A percentile compares a stretch with the other conserved stretches of the same genome.
Conservation (phyloP, 2,888 invertebrate genomes). For the Heliconius ethilla region DNA sequence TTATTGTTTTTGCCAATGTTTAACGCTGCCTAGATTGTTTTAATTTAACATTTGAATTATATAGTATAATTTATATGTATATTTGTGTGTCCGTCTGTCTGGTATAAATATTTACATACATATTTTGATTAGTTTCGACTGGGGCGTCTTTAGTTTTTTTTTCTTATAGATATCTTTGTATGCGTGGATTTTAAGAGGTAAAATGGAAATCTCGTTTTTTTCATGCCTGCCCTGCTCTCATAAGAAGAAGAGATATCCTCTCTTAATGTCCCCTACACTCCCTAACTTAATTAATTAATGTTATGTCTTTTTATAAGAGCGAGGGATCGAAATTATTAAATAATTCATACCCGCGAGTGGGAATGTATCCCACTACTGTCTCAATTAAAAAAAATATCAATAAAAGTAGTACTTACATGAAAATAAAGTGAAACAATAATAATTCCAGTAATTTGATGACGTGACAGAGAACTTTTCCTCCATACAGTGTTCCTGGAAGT, state of each 20-base stretch:
- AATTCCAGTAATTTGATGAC: constrained; percentile 21
- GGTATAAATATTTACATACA: not conserved
- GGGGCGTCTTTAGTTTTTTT: not conserved
- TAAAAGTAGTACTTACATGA: not conserved
- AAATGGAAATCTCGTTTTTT: too few species aligned
- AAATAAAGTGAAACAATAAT: constrained; percentile 1
- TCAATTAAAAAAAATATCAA: too few species aligned
- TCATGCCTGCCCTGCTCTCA: too few species aligned
- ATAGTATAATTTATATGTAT: not conserved
- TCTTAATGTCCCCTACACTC: not conserved
- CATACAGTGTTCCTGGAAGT: constrained; percentile 28
- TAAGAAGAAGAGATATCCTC: not conserved
- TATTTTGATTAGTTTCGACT: not conserved
- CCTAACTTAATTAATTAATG: too few species aligned
- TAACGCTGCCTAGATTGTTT: constrained; percentile 2
- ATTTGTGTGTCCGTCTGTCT: not conserved
- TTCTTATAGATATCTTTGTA: not conserved
- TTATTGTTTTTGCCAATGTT: constrained; percentile 22
- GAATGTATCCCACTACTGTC: not conserved
- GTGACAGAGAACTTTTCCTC: constrained; percentile 9
- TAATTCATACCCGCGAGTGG: too few species aligned
- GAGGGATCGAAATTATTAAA: not conserved
- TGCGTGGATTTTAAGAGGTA: too few species aligned
- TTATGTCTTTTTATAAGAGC: not conserved
- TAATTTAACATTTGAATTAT: not conserved